A percentile compares a stretch with the other conserved stretches of the same genome.
Conservation (phyloP, 2,797 vertebrate genomes). For the Karalla daura region DNA sequence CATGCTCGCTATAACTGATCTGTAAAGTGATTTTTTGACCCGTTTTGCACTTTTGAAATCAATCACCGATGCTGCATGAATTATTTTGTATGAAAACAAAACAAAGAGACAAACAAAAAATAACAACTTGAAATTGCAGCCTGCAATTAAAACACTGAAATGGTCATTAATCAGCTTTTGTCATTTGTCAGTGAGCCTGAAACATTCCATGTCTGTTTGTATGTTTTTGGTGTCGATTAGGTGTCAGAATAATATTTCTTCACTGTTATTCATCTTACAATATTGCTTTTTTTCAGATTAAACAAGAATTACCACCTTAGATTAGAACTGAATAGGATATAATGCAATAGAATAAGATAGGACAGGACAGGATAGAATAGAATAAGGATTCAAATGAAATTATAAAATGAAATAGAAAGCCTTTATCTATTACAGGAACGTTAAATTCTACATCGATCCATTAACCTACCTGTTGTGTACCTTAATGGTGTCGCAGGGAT, state of each 20-base stretch:
- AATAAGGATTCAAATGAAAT: no score
- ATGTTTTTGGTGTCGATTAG: neutral
- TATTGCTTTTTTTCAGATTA: neutral
- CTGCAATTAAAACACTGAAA: constrained; percentile 76
- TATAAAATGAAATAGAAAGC: no score
- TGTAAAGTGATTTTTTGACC: constrained; percentile 73
- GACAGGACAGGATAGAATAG: no score
- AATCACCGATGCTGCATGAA: constrained; percentile 82
- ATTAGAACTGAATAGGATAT: neutral
- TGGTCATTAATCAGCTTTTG: constrained; percentile 26
- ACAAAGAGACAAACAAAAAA: no score
- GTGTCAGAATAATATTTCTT: neutral
- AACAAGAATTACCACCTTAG: no score
- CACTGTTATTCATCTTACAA: neutral
- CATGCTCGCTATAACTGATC: constrained; percentile 77
- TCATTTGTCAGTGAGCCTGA: constrained; percentile 42
- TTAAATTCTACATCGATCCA: no score
- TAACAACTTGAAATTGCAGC: constrained; percentile 70
- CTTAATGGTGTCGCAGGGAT: no score
- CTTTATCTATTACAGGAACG: no score
- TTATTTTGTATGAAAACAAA: constrained; percentile 81
- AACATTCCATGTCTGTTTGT: neutral
- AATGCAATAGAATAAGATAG: no score
- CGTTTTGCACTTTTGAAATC: constrained; percentile 83
- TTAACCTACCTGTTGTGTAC: no score